Conservation (phyloP, 2,113 vertebrate genomes). For the Lamprotornis superbus region DNA sequence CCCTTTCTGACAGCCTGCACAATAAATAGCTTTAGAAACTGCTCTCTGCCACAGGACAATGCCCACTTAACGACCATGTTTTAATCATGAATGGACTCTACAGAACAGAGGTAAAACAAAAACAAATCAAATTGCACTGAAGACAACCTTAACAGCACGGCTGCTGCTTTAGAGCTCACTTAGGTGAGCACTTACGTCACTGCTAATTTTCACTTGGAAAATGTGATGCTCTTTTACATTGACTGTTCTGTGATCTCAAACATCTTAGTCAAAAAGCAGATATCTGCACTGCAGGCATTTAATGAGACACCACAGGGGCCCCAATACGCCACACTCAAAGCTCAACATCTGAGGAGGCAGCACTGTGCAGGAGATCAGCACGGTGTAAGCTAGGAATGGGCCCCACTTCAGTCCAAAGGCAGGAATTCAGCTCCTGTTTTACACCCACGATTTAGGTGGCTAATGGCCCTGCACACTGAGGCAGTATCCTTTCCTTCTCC, state of each 20-base stretch:
- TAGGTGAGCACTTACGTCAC: background rate
- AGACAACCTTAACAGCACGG: background rate
- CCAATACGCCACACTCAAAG: background rate
- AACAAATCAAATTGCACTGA: background rate
- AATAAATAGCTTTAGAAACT: background rate
- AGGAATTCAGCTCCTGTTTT: background rate
- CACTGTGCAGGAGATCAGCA: background rate
- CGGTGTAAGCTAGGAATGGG: background rate
- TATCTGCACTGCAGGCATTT: background rate
- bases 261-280: background rate
- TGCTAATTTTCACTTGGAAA: background rate
- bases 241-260: background rate
- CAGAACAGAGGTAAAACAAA: background rate
- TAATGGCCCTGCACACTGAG: background rate
- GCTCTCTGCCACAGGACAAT: background rate
- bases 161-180: background rate
- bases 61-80: background rate
- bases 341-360: background rate
- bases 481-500: background rate
- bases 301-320: background rate
- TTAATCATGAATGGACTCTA: background rate
- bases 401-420: background rate
- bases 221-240: background rate
- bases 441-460: background rate
- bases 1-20: background rate